phyloP scores from a whole-genome alignment of 2,888 invertebrate genomes.

The Campoplex capitator region DNA sequence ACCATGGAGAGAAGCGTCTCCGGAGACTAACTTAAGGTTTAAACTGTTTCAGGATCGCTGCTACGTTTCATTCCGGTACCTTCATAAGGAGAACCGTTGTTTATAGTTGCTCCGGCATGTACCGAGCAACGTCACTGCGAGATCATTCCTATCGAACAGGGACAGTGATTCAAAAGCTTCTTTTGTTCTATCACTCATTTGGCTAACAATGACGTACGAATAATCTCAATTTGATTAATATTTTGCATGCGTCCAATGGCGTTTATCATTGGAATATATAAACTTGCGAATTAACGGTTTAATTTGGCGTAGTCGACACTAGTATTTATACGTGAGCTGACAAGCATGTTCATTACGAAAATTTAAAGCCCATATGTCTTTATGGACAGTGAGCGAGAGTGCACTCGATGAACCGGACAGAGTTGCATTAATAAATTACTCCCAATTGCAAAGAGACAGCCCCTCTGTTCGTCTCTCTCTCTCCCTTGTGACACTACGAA shows the following conservation, averaged over 20 bases:
- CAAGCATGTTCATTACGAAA: conserved; percentile 9
- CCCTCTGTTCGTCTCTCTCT: conserved; percentile 4
- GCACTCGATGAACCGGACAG: conserved; percentile 50
- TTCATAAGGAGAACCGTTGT: conserved; percentile 37
- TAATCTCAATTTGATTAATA: background rate
- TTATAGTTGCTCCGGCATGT: conserved; percentile 5
- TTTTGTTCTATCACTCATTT: background rate
- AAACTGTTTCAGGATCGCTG: conserved; percentile 19
- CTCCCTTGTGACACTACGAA: background rate
- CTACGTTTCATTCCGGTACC: conserved; percentile 23
- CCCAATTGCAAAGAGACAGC: conserved; percentile 46
- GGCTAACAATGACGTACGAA: background rate
- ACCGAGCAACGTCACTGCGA: conserved; percentile 31
- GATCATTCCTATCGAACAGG: background rate
- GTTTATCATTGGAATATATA: background rate
- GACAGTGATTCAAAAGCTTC: background rate
- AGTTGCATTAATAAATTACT: conserved; percentile 63
- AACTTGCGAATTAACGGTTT: background rate
- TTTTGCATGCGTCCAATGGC: background rate
- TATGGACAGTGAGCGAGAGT: conserved; percentile 23
- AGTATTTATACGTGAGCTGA: background rate
- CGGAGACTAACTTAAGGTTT: conserved; percentile 46
- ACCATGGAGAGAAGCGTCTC: conserved; percentile 49
- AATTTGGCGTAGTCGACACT: background rate
- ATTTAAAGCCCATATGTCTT: conserved; percentile 4